These are phyloP conservation scores for Thecocarcelia acutangulata DNA, from an alignment of 2,888 invertebrate species.

Conservation along the genomic window DNA sequence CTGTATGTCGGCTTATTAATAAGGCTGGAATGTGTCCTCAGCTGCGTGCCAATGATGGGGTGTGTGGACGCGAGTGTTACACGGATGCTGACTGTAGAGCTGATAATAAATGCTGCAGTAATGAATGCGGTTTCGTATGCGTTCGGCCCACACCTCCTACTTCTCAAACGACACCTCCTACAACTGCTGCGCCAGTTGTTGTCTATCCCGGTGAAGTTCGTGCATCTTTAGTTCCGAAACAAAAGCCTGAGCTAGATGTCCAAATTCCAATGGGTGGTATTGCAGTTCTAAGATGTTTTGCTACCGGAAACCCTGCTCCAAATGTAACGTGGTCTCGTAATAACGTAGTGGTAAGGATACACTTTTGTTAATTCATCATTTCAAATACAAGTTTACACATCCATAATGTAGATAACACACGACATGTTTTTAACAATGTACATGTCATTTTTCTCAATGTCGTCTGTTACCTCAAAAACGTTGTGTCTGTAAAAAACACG, in stretches of 20 bases:
- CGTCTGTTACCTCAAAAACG: too few species aligned
- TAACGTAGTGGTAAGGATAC: slow-evolving; percentile 85
- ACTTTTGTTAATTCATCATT: too few species aligned
- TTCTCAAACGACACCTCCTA: slow-evolving; percentile 80
- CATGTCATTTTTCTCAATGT: too few species aligned
- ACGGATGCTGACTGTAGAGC: slow-evolving; percentile 91
- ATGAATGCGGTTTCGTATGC: slow-evolving; percentile 90
- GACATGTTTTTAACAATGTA: too few species aligned
- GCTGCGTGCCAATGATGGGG: slow-evolving; percentile 79
- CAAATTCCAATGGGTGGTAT: slow-evolving; percentile 87
- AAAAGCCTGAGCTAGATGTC: slow-evolving; percentile 84
- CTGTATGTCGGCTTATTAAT: slow-evolving; percentile 81
- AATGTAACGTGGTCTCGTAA: slow-evolving; percentile 89
- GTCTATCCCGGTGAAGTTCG: slow-evolving; percentile 77
- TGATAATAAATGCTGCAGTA: slow-evolving; percentile 90
- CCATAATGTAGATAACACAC: too few species aligned
- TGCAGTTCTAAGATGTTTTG: slow-evolving; percentile 88
- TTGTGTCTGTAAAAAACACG: too few species aligned
- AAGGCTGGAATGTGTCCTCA: slow-evolving; percentile 88
- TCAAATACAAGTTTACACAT: too few species aligned
- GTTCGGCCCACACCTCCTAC: slow-evolving; percentile 82
- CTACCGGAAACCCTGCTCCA: slow-evolving; percentile 89
- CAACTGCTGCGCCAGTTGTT: slow-evolving; percentile 80
- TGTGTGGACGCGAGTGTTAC: slow-evolving; percentile 88
- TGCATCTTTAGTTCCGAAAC: slow-evolving; percentile 82